These are phyloP conservation scores for Heterodera schachtii DNA, from an alignment of 1,140 invertebrate species.

Conservation along the genomic window DNA sequence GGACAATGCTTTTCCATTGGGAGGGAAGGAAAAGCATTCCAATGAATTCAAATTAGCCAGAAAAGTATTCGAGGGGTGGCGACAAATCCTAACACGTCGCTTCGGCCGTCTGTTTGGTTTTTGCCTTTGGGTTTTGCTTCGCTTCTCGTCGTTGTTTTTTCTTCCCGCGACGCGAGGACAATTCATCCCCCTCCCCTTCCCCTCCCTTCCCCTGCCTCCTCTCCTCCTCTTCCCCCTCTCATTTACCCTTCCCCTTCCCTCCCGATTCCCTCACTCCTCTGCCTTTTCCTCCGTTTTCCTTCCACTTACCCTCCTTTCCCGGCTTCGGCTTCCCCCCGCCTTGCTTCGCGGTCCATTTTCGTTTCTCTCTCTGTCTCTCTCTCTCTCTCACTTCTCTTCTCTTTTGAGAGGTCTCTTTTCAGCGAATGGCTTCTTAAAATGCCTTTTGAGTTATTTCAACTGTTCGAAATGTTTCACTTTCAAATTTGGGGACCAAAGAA, in stretches of 20 bases:
- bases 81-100: not conserved
- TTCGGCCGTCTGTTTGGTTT: not conserved
- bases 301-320: too few relatives aligned
- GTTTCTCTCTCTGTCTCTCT: too few relatives aligned
- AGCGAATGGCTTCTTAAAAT: too few relatives aligned
- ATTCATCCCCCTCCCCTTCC: not conserved
- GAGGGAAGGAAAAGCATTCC: not conserved
- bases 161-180: not conserved
- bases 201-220: not conserved
- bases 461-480: too few relatives aligned
- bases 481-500: too few relatives aligned
- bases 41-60: conserved; percentile 3
- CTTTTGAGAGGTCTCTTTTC: too few relatives aligned
- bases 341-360: too few relatives aligned
- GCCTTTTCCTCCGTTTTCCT: not conserved
- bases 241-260: too few relatives aligned
- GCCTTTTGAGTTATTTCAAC: too few relatives aligned
- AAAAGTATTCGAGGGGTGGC: not conserved
- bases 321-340: too few relatives aligned
- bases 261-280: not conserved
- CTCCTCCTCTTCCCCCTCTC: too few relatives aligned
- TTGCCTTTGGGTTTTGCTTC: not conserved
- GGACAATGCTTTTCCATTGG: not conserved
- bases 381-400: too few relatives aligned
- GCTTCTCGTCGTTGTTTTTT: not conserved